Base-by-base conservation (phyloP, 1,140 invertebrate species). In the Drosophila truncata region DNA sequence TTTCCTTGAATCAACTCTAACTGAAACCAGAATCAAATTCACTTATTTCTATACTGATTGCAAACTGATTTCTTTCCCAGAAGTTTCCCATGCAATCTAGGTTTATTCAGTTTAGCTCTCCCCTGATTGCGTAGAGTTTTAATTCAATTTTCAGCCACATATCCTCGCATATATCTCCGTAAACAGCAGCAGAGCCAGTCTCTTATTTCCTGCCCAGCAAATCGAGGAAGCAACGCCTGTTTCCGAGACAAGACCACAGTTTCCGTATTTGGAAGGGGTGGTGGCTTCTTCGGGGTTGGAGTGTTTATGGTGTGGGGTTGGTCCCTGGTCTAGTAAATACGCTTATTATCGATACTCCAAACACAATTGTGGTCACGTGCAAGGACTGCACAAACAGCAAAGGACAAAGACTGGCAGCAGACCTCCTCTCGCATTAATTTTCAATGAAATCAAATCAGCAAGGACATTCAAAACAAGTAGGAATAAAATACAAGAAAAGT, bases 291-390 rank as follows among this genome's bases (percentile, higher is more conserved):
- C 47, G 9, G 25, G 31, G 63, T 11, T 60, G 64, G 63, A 20
- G 35, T 25, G 33, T n/a, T 9, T 42, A 1, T 41, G 42, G 33
- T 37, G 29, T 31, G 64, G 52, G 44, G 54, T 72, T 54, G 42
- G 33, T 37, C 31, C 49, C 60, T 54, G 42, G 39, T 37, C 35
- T 58, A 82, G 70, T 85, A 87, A 87, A 87, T 80, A 85, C 80
- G 91, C 87, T 92, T 91, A 92, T 92, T 92, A 92, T 92, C 91
- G 87, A 91, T 90, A 92, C 91, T 92, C 82, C 84, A 86, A 90
- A 75, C 80, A 92, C 82, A 92, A 92, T 92, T 92, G 91, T 78
- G 91, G 91, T 92, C 91, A 92, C 91, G 91, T 92, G 91, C 76
- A 39, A 41, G 31, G 47, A 55, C 64, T 46, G 74, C 50, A 72